A percentile compares a stretch with the other conserved stretches of the same genome.
phyloP scores from a whole-genome alignment of 2,797 vertebrate species.

The Sphenodon punctatus region DNA sequence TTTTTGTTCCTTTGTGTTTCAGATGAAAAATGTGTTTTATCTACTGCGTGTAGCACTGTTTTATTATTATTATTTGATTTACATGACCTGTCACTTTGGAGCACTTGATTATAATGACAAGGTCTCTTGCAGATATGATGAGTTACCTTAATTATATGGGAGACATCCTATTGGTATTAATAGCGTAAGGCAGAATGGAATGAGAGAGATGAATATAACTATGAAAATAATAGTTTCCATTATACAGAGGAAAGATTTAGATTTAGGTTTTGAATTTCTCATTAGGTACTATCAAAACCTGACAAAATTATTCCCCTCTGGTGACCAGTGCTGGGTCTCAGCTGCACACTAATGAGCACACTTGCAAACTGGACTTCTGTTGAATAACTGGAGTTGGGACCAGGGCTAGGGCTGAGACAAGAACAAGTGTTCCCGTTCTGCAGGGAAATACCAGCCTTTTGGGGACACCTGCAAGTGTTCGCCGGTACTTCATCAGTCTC shows the following conservation, averaged over 20 bases:
- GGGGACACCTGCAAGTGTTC: too few species aligned
- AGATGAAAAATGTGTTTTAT: background rate
- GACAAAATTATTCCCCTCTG: background rate
- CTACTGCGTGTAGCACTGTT: background rate
- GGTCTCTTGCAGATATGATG: background rate
- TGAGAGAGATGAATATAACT: background rate
- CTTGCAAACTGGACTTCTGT: rapidly evolving
- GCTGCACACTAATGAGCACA: background rate
- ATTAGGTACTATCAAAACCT: background rate
- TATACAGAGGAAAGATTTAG: background rate
- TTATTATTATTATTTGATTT: background rate
- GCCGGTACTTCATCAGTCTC: too few species aligned
- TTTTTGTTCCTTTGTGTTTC: background rate
- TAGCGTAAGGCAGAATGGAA: background rate
- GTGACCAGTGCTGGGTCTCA: background rate
- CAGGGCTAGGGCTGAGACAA: too few species aligned
- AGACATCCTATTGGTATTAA: background rate
- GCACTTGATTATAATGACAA: background rate
- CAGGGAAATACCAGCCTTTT: too few species aligned
- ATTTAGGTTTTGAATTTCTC: background rate
- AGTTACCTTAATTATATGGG: background rate
- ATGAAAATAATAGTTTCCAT: background rate
- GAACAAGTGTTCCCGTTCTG: too few species aligned
- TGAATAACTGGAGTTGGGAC: background rate
- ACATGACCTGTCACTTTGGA: background rate